phyloP scores from a whole-genome alignment of 2,797 vertebrate genomes.

The Urocyon cinereoargenteus region DNA sequence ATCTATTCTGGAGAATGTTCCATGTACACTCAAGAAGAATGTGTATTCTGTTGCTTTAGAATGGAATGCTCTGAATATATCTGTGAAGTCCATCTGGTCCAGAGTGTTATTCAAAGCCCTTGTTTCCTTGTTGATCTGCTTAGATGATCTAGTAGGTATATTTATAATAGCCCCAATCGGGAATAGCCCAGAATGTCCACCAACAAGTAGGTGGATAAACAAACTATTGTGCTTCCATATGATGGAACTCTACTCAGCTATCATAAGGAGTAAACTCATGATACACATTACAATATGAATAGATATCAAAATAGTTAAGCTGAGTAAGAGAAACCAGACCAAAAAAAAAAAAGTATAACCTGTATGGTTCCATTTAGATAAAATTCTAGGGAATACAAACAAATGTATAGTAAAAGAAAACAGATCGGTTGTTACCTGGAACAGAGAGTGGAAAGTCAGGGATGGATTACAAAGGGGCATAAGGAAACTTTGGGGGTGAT shows the following conservation, averaged over 20 bases:
- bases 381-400: constrained; percentile 25
- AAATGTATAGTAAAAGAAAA: constrained; percentile 5
- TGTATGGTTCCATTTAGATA: not conserved
- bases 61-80: not conserved
- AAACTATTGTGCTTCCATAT: not conserved
- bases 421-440: not conserved
- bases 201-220: not conserved
- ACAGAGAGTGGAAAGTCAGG: not conserved
- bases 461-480: not conserved
- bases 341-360: not conserved
- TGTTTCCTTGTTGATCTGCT: not conserved
- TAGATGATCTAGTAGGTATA: not conserved
- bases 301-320: not conserved
- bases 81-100: not conserved
- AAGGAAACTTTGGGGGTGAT: not conserved
- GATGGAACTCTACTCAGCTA: not conserved
- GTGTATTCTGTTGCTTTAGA: not conserved
- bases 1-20: not conserved
- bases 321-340: not conserved
- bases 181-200: not conserved
- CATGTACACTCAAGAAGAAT: not conserved
- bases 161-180: not conserved
- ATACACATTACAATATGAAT: not conserved
- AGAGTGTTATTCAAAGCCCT: not conserved
- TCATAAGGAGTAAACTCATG: not conserved